A percentile compares a stretch with the other conserved stretches of the same genome.
phyloP scores from a whole-genome alignment of 2,888 invertebrate species.

The Tupiocoris notatus region DNA sequence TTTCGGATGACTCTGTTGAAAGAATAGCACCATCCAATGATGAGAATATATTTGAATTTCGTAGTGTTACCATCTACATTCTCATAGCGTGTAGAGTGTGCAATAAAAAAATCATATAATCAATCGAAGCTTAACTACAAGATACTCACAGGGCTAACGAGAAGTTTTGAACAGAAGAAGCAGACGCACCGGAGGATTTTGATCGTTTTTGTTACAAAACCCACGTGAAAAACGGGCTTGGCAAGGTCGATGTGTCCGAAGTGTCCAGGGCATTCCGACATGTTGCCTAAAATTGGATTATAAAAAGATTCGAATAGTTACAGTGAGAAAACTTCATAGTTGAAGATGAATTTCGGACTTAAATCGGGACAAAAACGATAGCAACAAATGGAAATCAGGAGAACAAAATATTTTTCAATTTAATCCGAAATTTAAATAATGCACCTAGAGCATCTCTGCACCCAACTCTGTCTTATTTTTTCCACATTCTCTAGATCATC shows the following conservation, averaged over 20 bases:
- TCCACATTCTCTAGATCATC: no score
- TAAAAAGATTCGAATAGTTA: conserved; percentile 13
- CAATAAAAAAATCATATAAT: no score
- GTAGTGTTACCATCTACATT: neutral
- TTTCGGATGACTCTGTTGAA: conserved; percentile 76
- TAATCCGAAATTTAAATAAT: neutral
- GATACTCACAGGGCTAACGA: conserved; percentile 86
- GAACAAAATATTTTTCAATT: neutral
- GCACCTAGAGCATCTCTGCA: neutral
- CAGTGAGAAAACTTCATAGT: conserved; percentile 15
- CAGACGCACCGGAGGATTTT: conserved; percentile 98
- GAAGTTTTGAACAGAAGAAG: conserved; percentile 95
- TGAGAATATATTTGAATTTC: neutral
- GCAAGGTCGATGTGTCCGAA: conserved; percentile 98
- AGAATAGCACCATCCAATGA: neutral
- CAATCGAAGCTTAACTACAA: neutral
- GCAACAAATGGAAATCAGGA: no score
- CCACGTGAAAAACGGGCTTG: conserved; percentile 98
- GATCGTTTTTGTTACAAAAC: conserved; percentile 94
- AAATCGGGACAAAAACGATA: no score
- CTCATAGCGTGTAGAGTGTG: no score
- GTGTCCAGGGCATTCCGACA: conserved; percentile 99
- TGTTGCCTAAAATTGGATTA: conserved; percentile 64
- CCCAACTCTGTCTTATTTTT: no score
- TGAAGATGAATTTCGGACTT: no score